Conservation (phyloP, 2,888 invertebrate genomes). For the Dicranocentrus wangi region DNA sequence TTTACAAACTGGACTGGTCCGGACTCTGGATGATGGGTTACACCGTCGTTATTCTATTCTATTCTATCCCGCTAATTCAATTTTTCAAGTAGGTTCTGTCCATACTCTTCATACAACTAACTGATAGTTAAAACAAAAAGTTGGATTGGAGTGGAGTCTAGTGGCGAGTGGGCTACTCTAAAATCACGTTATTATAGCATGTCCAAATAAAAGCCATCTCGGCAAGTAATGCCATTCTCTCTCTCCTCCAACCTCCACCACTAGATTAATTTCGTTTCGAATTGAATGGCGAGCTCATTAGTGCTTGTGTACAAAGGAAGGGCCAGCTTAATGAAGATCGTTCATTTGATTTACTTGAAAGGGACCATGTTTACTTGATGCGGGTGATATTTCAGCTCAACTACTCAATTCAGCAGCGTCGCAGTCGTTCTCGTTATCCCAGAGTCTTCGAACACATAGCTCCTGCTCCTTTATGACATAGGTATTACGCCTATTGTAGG, state of each 20-base stretch:
- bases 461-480: too few species aligned
- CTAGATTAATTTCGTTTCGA: conserved; percentile 51
- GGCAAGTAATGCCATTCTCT: conserved; percentile 53
- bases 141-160: too few species aligned
- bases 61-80: too few species aligned
- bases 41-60: too few species aligned
- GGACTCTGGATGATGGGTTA: too few species aligned
- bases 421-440: too few species aligned
- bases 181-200: conserved; percentile 9
- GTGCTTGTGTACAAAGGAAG: conserved; percentile 49
- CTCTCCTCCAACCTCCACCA: too few species aligned
- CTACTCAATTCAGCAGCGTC: too few species aligned
- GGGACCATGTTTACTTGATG: conserved; percentile 34
- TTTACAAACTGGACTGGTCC: neutral
- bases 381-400: conserved; percentile 31
- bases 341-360: conserved; percentile 55
- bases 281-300: conserved; percentile 61
- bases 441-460: too few species aligned
- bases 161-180: neutral
- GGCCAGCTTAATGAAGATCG: conserved; percentile 53
- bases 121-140: too few species aligned
- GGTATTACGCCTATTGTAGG: too few species aligned
- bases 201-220: conserved; percentile 17
- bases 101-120: too few species aligned
- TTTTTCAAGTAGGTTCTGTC: neutral